Conservation (phyloP, 2,113 vertebrate species). For the Reinhardtius hippoglossoides region DNA sequence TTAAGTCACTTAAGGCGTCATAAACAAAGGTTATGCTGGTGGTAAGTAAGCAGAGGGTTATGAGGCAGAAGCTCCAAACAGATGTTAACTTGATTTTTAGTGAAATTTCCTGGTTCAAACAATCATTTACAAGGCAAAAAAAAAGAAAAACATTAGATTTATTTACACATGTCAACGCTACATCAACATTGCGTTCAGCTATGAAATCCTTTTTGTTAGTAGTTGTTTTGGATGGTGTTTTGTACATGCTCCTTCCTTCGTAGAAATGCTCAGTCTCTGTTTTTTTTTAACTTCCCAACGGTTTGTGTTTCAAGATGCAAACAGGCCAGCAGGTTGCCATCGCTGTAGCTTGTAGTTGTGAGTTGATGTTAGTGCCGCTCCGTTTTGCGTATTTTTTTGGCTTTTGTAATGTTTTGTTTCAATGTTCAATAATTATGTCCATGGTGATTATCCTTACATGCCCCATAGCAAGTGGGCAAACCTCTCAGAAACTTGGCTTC, state of each 20-base stretch:
- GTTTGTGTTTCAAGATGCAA: constrained; percentile 89
- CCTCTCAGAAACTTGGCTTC: constrained; percentile 98
- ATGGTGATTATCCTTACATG: constrained; percentile 92
- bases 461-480: constrained; percentile 95
- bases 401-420: constrained; percentile 73
- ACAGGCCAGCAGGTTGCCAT: constrained; percentile 88
- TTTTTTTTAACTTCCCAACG: constrained; percentile 68
- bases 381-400: constrained; percentile 75
- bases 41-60: constrained; percentile 92
- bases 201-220: constrained; percentile 90
- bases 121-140: constrained; percentile 94
- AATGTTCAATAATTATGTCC: constrained; percentile 90
- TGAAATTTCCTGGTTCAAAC: constrained; percentile 83
- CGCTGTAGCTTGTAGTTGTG: constrained; percentile 85
- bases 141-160: constrained; percentile 88
- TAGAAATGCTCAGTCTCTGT: constrained; percentile 79
- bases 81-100: constrained; percentile 92
- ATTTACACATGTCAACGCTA: constrained; percentile 91
- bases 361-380: constrained; percentile 93
- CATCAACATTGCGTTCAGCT: constrained; percentile 80
- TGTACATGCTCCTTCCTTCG: constrained; percentile 85
- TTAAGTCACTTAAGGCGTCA: constrained; percentile 75
- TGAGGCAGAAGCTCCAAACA: constrained; percentile 88
- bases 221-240: constrained; percentile 79
- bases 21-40: constrained; percentile 88